Evolutionary conservation across 2,888 invertebrate species (phyloP).

Genomic region (Apamea sordens): DNA sequence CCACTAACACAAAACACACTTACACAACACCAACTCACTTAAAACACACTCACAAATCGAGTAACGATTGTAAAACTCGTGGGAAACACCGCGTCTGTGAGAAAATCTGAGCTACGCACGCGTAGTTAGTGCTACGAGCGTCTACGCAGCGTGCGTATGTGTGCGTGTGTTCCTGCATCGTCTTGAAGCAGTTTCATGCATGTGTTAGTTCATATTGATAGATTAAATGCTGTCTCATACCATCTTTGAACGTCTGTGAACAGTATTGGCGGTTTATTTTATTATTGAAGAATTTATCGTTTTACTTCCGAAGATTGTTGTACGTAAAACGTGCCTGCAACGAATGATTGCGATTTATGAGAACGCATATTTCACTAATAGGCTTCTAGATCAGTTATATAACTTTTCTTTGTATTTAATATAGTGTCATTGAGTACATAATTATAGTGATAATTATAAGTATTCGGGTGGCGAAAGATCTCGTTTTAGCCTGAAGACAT

Average conservation of each 20-base stretch:
- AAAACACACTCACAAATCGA: not conserved
- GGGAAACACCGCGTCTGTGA: conserved; percentile 3
- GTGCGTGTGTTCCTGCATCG: conserved; percentile 72
- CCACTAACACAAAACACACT: conserved; percentile 47
- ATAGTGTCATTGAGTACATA: not conserved
- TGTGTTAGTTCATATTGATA: conserved; percentile 76
- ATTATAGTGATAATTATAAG: too few relatives aligned
- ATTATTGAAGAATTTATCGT: conserved; percentile 36
- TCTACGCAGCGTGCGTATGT: conserved; percentile 64
- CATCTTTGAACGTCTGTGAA: conserved; percentile 49
- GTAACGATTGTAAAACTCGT: conserved; percentile 1
- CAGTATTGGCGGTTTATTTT: conserved; percentile 50
- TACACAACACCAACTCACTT: conserved; percentile 12
- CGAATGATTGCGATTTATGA: conserved; percentile 17
- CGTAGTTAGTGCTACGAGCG: conserved; percentile 63
- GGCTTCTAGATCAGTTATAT: not conserved
- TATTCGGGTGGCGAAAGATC: not conserved
- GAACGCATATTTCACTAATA: not conserved
- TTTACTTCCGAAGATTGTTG: conserved; percentile 19
- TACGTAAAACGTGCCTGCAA: conserved; percentile 1
- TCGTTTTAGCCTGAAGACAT: not conserved
- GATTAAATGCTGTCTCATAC: conserved; percentile 76
- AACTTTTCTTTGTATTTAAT: not conserved
- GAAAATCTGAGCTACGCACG: conserved; percentile 32
- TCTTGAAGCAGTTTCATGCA: conserved; percentile 71